phyloP scores from a whole-genome alignment of 2,797 vertebrate species.

The Chrosomus eos region DNA sequence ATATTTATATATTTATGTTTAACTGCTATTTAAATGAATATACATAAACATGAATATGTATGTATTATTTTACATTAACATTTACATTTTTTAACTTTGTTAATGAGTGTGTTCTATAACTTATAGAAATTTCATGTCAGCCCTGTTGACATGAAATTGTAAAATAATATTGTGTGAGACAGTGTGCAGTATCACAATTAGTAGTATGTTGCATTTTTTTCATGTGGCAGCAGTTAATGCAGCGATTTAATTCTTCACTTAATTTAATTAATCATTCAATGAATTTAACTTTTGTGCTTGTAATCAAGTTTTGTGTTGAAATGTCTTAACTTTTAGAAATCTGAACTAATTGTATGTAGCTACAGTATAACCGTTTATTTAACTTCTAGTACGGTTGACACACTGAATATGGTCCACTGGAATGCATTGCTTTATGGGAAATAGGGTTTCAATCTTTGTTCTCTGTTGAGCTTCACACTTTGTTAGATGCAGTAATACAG shows the following conservation, averaged over 20 bases:
- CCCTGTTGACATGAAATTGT: background rate
- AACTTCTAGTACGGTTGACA: background rate
- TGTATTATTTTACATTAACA: background rate
- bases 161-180: background rate
- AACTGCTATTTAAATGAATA: background rate
- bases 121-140: background rate
- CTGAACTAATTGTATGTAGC: background rate
- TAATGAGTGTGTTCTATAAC: background rate
- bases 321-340: background rate
- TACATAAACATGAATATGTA: background rate
- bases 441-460: background rate
- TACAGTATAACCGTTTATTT: background rate
- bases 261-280: background rate
- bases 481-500: background rate
- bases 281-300: background rate
- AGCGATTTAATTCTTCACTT: background rate
- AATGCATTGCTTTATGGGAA: background rate
- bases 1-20: background rate
- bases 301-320: too few relatives aligned
- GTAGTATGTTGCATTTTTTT: background rate
- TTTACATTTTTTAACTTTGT: background rate
- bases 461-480: background rate
- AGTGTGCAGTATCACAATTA: background rate
- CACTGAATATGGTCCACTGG: background rate
- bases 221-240: background rate